These are phyloP conservation scores for Harpegnathos saltator DNA, from an alignment of 1,140 invertebrate genomes.

Conservation along the genomic window DNA sequence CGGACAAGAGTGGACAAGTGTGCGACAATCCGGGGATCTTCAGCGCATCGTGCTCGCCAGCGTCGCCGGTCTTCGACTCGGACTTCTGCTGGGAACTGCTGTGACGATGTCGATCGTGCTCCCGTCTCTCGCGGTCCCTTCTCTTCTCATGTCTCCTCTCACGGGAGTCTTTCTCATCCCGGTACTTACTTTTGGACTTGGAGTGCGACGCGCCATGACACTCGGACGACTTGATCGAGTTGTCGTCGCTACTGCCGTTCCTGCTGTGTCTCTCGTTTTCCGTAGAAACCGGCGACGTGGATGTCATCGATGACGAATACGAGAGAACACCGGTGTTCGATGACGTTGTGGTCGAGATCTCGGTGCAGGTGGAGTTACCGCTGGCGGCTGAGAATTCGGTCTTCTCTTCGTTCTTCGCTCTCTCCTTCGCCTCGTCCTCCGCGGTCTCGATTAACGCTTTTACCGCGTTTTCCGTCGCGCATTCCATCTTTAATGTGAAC, in stretches of 20 bases:
- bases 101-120: slow-evolving; percentile 75
- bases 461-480: slow-evolving; percentile 83
- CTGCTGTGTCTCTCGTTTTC: slow-evolving; percentile 64
- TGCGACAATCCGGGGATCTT: slow-evolving; percentile 26
- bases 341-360: neutral
- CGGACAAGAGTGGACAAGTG: slow-evolving; percentile 35
- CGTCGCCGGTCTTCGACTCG: slow-evolving; percentile 42
- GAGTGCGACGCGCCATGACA: slow-evolving; percentile 9
- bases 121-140: slow-evolving; percentile 73
- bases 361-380: slow-evolving; percentile 31
- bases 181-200: slow-evolving; percentile 66
- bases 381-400: neutral
- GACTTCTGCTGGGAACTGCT: slow-evolving; percentile 66
- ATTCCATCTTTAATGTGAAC: slow-evolving; percentile 82
- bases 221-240: slow-evolving; percentile 62
- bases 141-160: slow-evolving; percentile 74
- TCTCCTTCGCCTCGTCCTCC: slow-evolving; percentile 83
- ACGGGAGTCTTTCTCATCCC: slow-evolving; percentile 71
- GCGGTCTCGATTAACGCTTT: slow-evolving; percentile 85
- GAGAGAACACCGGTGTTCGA: slow-evolving; percentile 21
- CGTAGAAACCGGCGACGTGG: slow-evolving; percentile 58
- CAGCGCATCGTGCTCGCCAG: slow-evolving; percentile 43
- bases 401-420: slow-evolving; percentile 67
- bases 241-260: slow-evolving; percentile 68
- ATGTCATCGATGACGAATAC: slow-evolving; percentile 47